Percentiles rank a stretch among this genome's conserved stretches.
phyloP scores from a whole-genome alignment of 1,140 invertebrate species.

The Portunus trituberculatus region DNA sequence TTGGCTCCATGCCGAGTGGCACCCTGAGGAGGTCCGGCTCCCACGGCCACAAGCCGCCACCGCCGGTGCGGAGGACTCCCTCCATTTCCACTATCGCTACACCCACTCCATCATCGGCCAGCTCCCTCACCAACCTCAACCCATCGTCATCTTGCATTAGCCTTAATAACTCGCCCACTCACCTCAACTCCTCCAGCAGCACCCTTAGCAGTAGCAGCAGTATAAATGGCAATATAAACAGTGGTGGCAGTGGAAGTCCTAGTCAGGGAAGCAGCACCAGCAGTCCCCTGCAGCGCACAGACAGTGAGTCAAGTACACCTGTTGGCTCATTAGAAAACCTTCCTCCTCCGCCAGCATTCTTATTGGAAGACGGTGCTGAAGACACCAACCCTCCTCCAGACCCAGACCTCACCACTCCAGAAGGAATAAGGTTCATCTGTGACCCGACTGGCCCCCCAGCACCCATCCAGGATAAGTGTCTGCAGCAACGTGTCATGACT shows the following conservation, averaged over 20 bases:
- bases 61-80: slow-evolving; percentile 91
- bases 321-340: slow-evolving; percentile 84
- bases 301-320: slow-evolving; percentile 78
- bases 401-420: slow-evolving; percentile 65
- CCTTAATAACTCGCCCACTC: slow-evolving; percentile 71
- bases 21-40: slow-evolving; percentile 84
- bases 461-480: slow-evolving; percentile 72
- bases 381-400: slow-evolving; percentile 62
- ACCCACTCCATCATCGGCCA: slow-evolving; percentile 77
- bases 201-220: slow-evolving; percentile 75
- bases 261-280: slow-evolving; percentile 76
- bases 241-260: slow-evolving; percentile 62
- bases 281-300: slow-evolving; percentile 71
- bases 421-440: slow-evolving; percentile 67
- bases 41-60: slow-evolving; percentile 86
- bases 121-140: slow-evolving; percentile 60
- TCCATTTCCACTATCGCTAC: slow-evolving; percentile 85
- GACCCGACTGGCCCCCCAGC: slow-evolving; percentile 72
- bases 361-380: slow-evolving; percentile 84
- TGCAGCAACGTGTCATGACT: slow-evolving; percentile 80
- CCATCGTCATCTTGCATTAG: slow-evolving; percentile 66
- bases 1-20: slow-evolving; percentile 78
- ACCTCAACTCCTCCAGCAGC: slow-evolving; percentile 75
- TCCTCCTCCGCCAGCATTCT: slow-evolving; percentile 91
- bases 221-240: slow-evolving; percentile 67